These are phyloP conservation scores for Sweltsa coloradensis DNA, from an alignment of 1,140 invertebrate species.

Conservation along the genomic window DNA sequence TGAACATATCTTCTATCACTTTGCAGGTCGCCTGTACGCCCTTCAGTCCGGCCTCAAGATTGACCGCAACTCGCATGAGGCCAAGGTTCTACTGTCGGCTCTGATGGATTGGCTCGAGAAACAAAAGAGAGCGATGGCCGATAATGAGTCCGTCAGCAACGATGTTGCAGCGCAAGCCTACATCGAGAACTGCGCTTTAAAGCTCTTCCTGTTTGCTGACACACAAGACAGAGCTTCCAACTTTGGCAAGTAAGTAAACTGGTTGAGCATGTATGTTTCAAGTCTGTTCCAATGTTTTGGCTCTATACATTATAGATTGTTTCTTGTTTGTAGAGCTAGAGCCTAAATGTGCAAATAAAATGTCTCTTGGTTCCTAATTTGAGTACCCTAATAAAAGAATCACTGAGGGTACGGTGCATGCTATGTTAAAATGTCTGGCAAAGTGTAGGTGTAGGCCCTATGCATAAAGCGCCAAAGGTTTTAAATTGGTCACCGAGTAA, in stretches of 20 bases:
- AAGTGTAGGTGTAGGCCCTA: too few relatives aligned
- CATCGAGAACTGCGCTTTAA: slow-evolving; percentile 91
- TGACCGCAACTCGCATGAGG: slow-evolving; percentile 41
- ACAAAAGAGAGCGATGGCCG: slow-evolving; percentile 53
- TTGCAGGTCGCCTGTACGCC: slow-evolving; percentile 45
- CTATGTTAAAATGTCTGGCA: too few relatives aligned
- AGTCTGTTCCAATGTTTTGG: too few relatives aligned
- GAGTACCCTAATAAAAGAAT: too few relatives aligned
- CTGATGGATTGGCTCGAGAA: slow-evolving; percentile 90
- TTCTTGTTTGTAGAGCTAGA: too few relatives aligned
- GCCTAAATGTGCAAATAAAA: too few relatives aligned
- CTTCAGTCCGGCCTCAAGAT: slow-evolving; percentile 46
- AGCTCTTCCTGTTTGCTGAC: slow-evolving; percentile 89
- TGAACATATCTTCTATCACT: slow-evolving; percentile 7
- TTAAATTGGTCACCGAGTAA: too few relatives aligned
- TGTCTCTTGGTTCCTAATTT: too few relatives aligned
- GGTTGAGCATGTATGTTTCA: background rate
- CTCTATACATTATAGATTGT: too few relatives aligned
- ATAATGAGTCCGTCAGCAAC: slow-evolving; percentile 75
- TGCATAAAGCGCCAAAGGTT: too few relatives aligned
- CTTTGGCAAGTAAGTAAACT: slow-evolving; percentile 69
- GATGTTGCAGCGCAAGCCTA: slow-evolving; percentile 92
- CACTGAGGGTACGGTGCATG: too few relatives aligned
- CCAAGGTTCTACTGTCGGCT: slow-evolving; percentile 32
- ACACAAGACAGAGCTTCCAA: slow-evolving; percentile 74